phyloP scores from a whole-genome alignment of 2,797 vertebrate genomes.

The Acipenser transmontanus region DNA sequence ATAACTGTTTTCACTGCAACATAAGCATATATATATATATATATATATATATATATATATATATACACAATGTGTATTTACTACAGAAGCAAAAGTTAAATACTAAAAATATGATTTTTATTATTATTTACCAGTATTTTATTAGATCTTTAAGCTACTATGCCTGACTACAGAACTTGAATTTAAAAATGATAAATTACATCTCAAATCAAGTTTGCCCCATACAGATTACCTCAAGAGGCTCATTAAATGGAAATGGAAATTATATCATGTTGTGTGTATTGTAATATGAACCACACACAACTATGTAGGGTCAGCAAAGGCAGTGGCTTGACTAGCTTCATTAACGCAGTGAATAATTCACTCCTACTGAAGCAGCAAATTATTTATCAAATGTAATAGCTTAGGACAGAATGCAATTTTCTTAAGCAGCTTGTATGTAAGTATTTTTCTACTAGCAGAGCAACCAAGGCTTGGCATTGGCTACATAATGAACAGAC shows the following conservation, averaged over 20 bases:
- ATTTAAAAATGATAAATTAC: too few relatives aligned
- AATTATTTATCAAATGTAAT: slow-evolving; percentile 21
- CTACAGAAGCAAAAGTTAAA: too few relatives aligned
- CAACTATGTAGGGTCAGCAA: background rate
- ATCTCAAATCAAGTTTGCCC: too few relatives aligned
- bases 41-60: too few relatives aligned
- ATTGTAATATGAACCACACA: background rate
- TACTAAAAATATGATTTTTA: too few relatives aligned
- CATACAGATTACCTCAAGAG: too few relatives aligned
- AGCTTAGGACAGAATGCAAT: slow-evolving; percentile 10
- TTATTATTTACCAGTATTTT: too few relatives aligned
- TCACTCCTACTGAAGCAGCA: slow-evolving; percentile 3
- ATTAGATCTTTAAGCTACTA: too few relatives aligned
- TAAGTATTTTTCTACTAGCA: slow-evolving; percentile 17
- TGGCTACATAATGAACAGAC: slow-evolving; percentile 12
- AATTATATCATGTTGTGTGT: background rate
- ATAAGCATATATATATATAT: too few relatives aligned
- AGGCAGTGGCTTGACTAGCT: background rate
- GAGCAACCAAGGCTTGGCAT: slow-evolving; percentile 16
- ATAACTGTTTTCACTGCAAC: too few relatives aligned
- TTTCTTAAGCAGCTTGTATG: slow-evolving; percentile 15
- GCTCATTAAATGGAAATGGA: background rate
- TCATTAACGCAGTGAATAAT: background rate
- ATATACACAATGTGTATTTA: too few relatives aligned
- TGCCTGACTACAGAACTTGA: too few relatives aligned